Evolutionary conservation across 1,140 invertebrate species (phyloP).

Genomic region (Elymnias hypermnestra): DNA sequence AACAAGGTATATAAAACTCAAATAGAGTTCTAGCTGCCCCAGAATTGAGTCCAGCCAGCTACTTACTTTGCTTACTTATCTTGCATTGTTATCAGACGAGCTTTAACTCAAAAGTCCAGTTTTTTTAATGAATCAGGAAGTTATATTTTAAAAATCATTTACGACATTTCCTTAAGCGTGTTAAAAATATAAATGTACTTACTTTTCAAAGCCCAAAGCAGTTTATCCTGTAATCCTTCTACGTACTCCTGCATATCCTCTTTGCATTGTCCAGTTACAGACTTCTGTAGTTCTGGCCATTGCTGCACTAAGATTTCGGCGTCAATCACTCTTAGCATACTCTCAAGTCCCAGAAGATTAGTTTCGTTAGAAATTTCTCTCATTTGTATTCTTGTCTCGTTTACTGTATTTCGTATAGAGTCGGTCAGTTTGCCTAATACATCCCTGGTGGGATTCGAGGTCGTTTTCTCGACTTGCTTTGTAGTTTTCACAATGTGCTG

Average conservation of each 20-base stretch:
- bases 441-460: slow-evolving; percentile 41
- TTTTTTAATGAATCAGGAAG: too few species aligned
- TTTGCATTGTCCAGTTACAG: slow-evolving; percentile 68
- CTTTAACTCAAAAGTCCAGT: too few species aligned
- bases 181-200: too few species aligned
- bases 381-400: slow-evolving; percentile 45
- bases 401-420: slow-evolving; percentile 45
- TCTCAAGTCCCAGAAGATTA: slow-evolving; percentile 68
- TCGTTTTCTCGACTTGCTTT: slow-evolving; percentile 42
- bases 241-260: slow-evolving; percentile 80
- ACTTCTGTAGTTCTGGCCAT: slow-evolving; percentile 58
- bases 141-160: too few species aligned
- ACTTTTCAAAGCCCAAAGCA: slow-evolving; percentile 86
- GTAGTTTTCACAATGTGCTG: slow-evolving; percentile 61
- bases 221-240: slow-evolving; percentile 77
- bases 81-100: too few species aligned
- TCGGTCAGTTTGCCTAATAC: slow-evolving; percentile 41
- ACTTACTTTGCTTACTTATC: too few species aligned
- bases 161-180: too few species aligned
- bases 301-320: slow-evolving; percentile 66
- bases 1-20: too few species aligned
- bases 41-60: too few species aligned
- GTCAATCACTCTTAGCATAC: slow-evolving; percentile 75
- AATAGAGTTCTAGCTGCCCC: too few species aligned
- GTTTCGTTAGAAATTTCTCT: slow-evolving; percentile 33